phyloP scores from a whole-genome alignment of 2,113 vertebrate species.

The Xyliphius kryptos region DNA sequence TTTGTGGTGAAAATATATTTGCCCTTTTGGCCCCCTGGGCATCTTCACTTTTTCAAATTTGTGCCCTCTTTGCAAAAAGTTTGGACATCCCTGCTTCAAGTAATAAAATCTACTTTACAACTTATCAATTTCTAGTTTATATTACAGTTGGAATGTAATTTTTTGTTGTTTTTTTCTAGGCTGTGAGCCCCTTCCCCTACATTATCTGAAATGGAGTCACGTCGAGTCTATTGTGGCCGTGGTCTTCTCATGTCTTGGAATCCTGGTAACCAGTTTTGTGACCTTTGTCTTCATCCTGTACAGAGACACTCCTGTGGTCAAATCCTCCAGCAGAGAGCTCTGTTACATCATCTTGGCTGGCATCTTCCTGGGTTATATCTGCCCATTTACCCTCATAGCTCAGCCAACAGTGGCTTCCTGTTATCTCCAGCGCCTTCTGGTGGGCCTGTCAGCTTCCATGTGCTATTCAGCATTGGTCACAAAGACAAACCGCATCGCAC shows the following conservation, averaged over 20 bases:
- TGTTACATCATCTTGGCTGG: conserved; percentile 96
- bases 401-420: conserved; percentile 85
- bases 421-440: conserved; percentile 90
- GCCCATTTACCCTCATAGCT: conserved; percentile 91
- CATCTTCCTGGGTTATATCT: conserved; percentile 92
- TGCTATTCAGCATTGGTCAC: conserved; percentile 95
- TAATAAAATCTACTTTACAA: too few relatives aligned
- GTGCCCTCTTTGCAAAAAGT: too few relatives aligned
- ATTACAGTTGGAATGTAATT: neutral
- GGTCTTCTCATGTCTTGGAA: conserved; percentile 89
- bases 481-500: conserved; percentile 95
- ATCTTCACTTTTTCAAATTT: too few relatives aligned
- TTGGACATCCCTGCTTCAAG: too few relatives aligned
- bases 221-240: conserved; percentile 93
- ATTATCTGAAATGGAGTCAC: conserved; percentile 90
- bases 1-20: too few relatives aligned
- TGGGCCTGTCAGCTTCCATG: conserved; percentile 94
- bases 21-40: too few relatives aligned
- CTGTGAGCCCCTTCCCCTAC: conserved; percentile 81
- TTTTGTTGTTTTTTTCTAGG: conserved; percentile 58
- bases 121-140: conserved; percentile 7
- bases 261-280: conserved; percentile 92
- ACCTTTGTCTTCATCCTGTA: conserved; percentile 92
- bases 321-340: conserved; percentile 94
- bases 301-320: conserved; percentile 94